A percentile compares a stretch with the other conserved stretches of the same genome.
phyloP scores from a whole-genome alignment of 2,113 vertebrate genomes.

The Coptodon bakossiorum region DNA sequence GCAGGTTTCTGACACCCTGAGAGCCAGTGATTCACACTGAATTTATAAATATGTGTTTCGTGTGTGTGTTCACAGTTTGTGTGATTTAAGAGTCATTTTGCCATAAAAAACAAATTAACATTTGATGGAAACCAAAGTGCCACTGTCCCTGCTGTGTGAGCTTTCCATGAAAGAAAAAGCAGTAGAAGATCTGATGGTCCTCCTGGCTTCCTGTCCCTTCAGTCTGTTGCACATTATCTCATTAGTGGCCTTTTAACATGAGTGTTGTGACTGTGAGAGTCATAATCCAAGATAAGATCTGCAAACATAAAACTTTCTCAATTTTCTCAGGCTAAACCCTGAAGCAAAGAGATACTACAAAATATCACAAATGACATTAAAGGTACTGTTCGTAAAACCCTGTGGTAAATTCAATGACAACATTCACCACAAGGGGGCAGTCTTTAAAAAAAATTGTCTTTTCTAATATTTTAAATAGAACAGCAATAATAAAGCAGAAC shows the following conservation, averaged over 20 bases:
- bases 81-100: background rate
- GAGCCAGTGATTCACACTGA: background rate
- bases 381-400: background rate
- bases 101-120: background rate
- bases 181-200: background rate
- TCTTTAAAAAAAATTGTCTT: fast-evolving
- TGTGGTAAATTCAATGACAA: fast-evolving
- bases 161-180: background rate
- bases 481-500: fast-evolving
- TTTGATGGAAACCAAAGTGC: background rate
- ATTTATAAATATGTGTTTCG: background rate
- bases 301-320: background rate
- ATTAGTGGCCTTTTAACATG: background rate
- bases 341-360: background rate
- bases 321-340: background rate
- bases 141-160: background rate
- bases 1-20: background rate
- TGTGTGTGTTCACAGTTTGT: background rate
- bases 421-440: background rate
- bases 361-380: fast-evolving
- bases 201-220: background rate
- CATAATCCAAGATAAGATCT: background rate
- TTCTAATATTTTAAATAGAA: background rate
- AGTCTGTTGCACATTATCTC: background rate
- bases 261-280: background rate